A percentile compares a stretch with the other conserved stretches of the same genome.
Evolutionary conservation across 2,797 vertebrate genomes (phyloP).

Genomic region (Malacoraja senta): DNA sequence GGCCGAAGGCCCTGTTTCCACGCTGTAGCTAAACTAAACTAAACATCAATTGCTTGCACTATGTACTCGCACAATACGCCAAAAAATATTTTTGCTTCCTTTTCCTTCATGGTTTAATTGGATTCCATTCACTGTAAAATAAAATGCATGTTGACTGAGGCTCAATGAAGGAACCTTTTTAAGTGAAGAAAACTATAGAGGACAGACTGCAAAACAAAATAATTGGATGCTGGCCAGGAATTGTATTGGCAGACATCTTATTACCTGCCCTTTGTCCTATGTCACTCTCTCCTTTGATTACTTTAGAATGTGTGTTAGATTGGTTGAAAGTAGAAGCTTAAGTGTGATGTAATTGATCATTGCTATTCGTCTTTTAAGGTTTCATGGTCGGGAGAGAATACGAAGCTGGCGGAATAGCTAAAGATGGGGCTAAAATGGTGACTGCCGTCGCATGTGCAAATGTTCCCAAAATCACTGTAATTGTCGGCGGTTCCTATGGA

Average conservation of each 20-base stretch:
- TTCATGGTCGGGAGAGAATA: slow-evolving; percentile 98
- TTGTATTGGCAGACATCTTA: slow-evolving; percentile 3
- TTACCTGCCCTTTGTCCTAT: not conserved
- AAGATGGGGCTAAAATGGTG: slow-evolving; percentile 97
- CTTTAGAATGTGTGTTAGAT: not conserved
- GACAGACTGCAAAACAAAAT: not conserved
- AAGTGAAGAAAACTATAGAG: slow-evolving; percentile 2
- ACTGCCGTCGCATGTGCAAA: slow-evolving; percentile 86
- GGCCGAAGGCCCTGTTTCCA: too few species aligned
- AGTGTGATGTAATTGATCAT: not conserved
- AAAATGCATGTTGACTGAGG: not conserved
- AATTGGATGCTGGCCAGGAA: not conserved
- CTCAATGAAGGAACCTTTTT: not conserved
- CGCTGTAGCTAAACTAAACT: too few species aligned
- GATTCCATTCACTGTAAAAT: not conserved
- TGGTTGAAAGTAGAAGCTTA: not conserved
- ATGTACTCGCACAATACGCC: not conserved
- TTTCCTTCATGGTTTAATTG: not conserved
- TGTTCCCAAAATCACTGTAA: slow-evolving; percentile 89
- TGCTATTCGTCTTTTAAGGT: slow-evolving; percentile 56
- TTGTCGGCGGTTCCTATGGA: slow-evolving; percentile 91
- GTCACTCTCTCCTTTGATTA: not conserved
- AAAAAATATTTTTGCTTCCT: not conserved
- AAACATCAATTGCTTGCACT: not conserved
- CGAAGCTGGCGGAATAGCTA: slow-evolving; percentile 92